phyloP scores from a whole-genome alignment of 2,888 invertebrate genomes.

The Hydropsyche betteni region DNA sequence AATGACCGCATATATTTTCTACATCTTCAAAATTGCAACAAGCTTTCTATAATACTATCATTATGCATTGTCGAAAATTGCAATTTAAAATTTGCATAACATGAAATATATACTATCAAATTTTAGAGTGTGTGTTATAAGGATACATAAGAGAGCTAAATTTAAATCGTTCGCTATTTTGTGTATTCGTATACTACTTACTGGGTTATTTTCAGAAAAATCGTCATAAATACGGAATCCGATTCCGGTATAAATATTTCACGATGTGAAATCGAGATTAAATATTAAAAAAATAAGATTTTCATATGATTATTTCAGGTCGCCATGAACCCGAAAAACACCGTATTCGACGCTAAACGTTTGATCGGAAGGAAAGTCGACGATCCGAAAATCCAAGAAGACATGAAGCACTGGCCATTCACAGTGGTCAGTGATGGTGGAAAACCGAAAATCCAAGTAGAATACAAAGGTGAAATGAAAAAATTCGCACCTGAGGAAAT shows the following conservation, averaged over 20 bases:
- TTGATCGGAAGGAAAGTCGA: slow-evolving; percentile 84
- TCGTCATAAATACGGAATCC: too few species aligned
- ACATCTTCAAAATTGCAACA: too few species aligned
- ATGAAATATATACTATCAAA: too few species aligned
- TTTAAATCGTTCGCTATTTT: background rate
- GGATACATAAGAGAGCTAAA: background rate
- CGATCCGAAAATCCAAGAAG: slow-evolving; percentile 79
- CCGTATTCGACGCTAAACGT: slow-evolving; percentile 84
- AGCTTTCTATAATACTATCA: too few species aligned
- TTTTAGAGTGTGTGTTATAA: too few species aligned
- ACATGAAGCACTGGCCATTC: slow-evolving; percentile 89
- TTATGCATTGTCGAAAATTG: too few species aligned
- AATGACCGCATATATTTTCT: too few species aligned
- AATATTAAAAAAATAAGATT: too few species aligned
- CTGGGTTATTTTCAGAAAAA: too few species aligned
- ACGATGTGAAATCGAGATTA: too few species aligned
- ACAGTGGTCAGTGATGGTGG: slow-evolving; percentile 72
- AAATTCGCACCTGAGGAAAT: slow-evolving; percentile 85
- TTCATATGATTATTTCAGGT: slow-evolving; percentile 62
- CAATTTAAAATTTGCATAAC: too few species aligned
- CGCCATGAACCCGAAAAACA: slow-evolving; percentile 83
- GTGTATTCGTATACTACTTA: background rate
- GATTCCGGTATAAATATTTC: too few species aligned
- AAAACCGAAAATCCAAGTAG: slow-evolving; percentile 78
- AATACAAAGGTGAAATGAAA: slow-evolving; percentile 79